Conservation (phyloP, 2,797 vertebrate species). For the Coracias cyanogaster region DNA sequence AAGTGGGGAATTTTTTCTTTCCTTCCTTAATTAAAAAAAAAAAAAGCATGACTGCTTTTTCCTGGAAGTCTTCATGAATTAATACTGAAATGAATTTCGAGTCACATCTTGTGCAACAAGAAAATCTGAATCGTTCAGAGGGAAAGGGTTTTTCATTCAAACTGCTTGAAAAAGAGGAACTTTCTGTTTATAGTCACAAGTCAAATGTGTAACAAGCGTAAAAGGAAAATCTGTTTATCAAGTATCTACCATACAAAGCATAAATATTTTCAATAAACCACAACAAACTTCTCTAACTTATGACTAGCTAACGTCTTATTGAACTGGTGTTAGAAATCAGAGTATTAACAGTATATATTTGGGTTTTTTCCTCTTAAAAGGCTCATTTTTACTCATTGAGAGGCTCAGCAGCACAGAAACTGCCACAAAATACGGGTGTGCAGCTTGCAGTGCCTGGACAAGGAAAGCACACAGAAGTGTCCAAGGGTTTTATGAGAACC, state of each 20-base stretch:
- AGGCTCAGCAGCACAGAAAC: not conserved
- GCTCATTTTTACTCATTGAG: not conserved
- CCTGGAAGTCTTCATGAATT: not conserved
- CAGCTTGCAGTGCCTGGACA: not conserved
- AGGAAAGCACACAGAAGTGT: not conserved
- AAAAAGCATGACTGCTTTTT: not conserved
- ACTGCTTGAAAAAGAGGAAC: not conserved
- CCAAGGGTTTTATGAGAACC: not conserved
- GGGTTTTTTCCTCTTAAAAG: not conserved
- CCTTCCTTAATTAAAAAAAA: not conserved
- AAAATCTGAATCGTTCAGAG: not conserved
- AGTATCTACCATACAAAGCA: not conserved
- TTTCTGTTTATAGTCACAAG: not conserved
- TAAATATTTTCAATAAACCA: not conserved
- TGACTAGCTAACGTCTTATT: not conserved
- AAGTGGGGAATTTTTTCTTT: not conserved
- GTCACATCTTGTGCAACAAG: not conserved
- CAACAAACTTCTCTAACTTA: not conserved
- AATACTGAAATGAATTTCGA: not conserved
- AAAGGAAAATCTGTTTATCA: not conserved
- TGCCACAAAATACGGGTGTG: not conserved
- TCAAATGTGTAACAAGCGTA: not conserved
- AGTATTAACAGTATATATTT: not conserved
- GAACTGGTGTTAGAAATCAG: not conserved
- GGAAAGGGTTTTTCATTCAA: not conserved